Evolutionary conservation across 92 coral and sea anemone species (phyloP), one percentile per base, ranked within the genome.

Genomic region (Pocillopora meandrina): DNA sequence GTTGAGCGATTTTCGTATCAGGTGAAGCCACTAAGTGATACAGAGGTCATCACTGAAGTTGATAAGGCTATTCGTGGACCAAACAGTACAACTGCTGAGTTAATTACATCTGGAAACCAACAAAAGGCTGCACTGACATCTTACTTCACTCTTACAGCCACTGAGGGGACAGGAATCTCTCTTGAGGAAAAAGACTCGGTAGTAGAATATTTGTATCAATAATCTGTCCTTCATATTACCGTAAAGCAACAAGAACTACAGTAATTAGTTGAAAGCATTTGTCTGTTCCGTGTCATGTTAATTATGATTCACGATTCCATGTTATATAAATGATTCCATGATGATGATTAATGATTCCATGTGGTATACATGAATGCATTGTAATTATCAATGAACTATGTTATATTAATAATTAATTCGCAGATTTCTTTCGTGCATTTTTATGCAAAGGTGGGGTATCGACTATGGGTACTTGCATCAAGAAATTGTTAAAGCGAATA

Each of bases 121-220:
- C 52, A 68, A 68, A 33, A 26, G 23, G 72, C 72, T 12, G 26
- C 52, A 36, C 12, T 68, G 72, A 34, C 19, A 9, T 68, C 72
- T 18, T 68, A 68, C 16, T 68, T 68, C 19, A 68, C 72, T 68
- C 72, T 68, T 35, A 68, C 72, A 68, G 72, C 72, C 52, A 68
- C 72, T 34, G 72, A 68, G 16, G 72, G 72, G 10, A 35, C 49
- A 68, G 72, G 52, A 26, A n/a, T 68, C 19, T 68, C 72, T 26
- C 17, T 19, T 34, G 72, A 12, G 72, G 72, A 68, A 68, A 34
- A 9, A 18, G 26, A 34, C 72, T 11, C 49, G 49, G 72, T 68
- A 68, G 35, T 5, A 31, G 16, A 18, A 68, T 10, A 12, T 59
- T 59, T 12, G 8, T 2, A 59, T 16, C 14, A 59, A 59, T 59